phyloP scores from a whole-genome alignment of 1,140 invertebrate species.

The Aphis gossypii region DNA sequence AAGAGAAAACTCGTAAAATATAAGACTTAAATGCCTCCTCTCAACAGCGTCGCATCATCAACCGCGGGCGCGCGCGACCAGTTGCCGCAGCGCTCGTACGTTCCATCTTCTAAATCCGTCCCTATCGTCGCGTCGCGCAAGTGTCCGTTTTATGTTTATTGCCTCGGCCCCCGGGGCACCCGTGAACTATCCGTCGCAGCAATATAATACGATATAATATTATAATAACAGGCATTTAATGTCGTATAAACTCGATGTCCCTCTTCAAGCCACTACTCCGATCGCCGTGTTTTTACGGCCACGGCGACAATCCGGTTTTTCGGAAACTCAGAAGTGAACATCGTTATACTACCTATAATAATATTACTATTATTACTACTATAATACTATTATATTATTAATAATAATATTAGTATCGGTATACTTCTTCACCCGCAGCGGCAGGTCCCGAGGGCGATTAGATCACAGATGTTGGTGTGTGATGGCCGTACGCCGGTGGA shows the following conservation, averaged over 20 bases:
- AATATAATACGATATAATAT: not conserved
- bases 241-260: not conserved
- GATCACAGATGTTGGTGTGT: conserved; percentile 29
- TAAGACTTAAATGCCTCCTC: conserved; percentile 24
- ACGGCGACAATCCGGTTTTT: conserved; percentile 13
- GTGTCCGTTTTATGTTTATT: conserved; percentile 48
- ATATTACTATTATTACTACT: not conserved
- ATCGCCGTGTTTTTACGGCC: not conserved
- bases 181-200: conserved; percentile 13
- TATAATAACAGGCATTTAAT: conserved; percentile 20
- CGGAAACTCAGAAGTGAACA: not conserved
- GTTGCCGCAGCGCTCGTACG: not conserved
- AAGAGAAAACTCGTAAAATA: conserved; percentile 30
- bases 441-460: conserved; percentile 14
- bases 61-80: not conserved
- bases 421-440: not conserved
- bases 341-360: not conserved
- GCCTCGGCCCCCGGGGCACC: not conserved
- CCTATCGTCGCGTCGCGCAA: not conserved
- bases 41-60: not conserved
- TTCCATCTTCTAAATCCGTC: not conserved
- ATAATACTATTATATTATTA: not conserved
- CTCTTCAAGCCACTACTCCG: not conserved
- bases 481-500: not conserved
- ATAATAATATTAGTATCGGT: not conserved